phyloP scores from a whole-genome alignment of 2,888 invertebrate genomes.

The Sinodicranocentrus sp. region DNA sequence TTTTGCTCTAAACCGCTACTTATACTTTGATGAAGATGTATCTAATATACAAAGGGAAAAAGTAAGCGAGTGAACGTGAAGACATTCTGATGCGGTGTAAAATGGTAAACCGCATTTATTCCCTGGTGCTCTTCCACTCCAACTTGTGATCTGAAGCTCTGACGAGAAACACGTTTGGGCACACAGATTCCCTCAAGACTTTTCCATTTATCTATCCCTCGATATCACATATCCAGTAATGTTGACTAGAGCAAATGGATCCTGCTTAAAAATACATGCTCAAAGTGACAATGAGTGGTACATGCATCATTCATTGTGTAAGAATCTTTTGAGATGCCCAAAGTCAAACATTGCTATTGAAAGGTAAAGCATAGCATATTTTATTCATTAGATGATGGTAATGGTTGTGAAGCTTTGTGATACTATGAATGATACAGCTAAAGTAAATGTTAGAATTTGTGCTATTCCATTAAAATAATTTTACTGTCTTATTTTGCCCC shows the following conservation, averaged over 20 bases:
- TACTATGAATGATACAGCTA: neutral
- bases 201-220: neutral
- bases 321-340: neutral
- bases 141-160: neutral
- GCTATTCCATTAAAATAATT: too few relatives aligned
- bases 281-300: slow-evolving; percentile 44
- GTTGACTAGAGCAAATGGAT: neutral
- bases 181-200: slow-evolving; percentile 2
- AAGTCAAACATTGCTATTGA: neutral
- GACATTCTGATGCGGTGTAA: neutral
- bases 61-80: slow-evolving; percentile 5
- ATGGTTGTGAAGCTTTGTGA: neutral
- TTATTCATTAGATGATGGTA: slow-evolving; percentile 6
- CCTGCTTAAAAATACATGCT: slow-evolving; percentile 18
- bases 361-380: slow-evolving; percentile 6
- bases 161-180: neutral
- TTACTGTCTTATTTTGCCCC: too few relatives aligned
- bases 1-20: neutral
- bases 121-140: neutral
- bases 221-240: neutral
- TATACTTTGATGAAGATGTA: neutral
- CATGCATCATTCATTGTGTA: slow-evolving; percentile 45
- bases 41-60: neutral
- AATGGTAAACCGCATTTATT: slow-evolving; percentile 12
- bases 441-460: too few relatives aligned